A percentile compares a stretch with the other conserved stretches of the same genome.
phyloP scores from a whole-genome alignment of 1,140 invertebrate genomes.

The Leptinotarsa defecta region DNA sequence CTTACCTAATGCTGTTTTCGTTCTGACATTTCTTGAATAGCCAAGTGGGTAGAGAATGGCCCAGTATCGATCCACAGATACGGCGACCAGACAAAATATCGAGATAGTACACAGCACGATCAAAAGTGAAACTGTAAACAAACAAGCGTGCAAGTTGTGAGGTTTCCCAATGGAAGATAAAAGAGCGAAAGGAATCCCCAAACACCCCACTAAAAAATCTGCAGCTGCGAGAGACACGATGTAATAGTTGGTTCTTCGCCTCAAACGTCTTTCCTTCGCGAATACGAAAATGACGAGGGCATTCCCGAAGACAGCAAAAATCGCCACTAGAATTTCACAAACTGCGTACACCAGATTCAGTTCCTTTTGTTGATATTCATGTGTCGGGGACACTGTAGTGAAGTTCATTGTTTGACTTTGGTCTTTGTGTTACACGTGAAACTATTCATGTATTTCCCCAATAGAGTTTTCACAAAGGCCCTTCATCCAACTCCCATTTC shows the following conservation, averaged over 20 bases:
- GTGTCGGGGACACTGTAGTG: neutral
- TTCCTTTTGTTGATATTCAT: constrained; percentile 46
- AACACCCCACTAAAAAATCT: constrained; percentile 78
- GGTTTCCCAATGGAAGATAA: constrained; percentile 77
- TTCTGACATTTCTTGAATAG: constrained; percentile 84
- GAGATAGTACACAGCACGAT: constrained; percentile 89
- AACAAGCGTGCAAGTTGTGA: constrained; percentile 76
- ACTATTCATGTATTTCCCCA: neutral
- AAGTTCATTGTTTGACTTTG: constrained; percentile 15
- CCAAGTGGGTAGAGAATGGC: constrained; percentile 88
- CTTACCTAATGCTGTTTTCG: constrained; percentile 83
- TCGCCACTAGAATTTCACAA: constrained; percentile 79
- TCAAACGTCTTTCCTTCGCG: constrained; percentile 72
- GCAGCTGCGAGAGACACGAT: constrained; percentile 86
- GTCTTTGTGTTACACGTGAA: neutral
- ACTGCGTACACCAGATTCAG: constrained; percentile 72
- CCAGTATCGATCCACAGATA: constrained; percentile 90
- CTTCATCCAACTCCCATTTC: constrained; percentile 17
- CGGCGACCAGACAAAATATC: constrained; percentile 88
- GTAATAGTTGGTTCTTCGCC: constrained; percentile 87
- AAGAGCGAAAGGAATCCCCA: constrained; percentile 86
- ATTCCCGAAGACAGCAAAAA: constrained; percentile 82
- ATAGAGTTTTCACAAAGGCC: neutral
- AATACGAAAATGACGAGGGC: constrained; percentile 85
- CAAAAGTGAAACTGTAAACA: constrained; percentile 85